Evolutionary conservation across 2,113 vertebrate species (phyloP).

Genomic region (Tupaia tana): DNA sequence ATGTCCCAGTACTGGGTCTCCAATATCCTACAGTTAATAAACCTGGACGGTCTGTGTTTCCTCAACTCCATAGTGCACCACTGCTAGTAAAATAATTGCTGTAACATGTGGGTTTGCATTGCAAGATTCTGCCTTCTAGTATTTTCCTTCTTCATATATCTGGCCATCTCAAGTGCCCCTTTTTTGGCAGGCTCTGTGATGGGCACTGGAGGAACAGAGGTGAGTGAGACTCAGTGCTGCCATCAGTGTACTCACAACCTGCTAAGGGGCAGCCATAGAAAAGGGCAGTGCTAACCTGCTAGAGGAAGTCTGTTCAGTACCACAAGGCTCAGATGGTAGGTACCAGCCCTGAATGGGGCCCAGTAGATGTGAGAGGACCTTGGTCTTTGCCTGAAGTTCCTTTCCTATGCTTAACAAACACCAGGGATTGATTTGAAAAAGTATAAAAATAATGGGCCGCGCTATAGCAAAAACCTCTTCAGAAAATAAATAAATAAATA

Average conservation of each 20-base stretch:
- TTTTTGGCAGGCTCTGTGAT: not conserved
- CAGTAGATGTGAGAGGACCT: not conserved
- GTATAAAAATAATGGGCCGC: not conserved
- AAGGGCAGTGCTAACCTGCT: not conserved
- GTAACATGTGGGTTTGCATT: not conserved
- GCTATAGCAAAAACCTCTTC: no score
- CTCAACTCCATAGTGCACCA: not conserved
- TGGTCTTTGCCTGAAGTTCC: not conserved
- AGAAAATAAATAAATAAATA: no score
- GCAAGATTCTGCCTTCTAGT: not conserved
- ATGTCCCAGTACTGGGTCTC: not conserved
- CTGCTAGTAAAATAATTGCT: not conserved
- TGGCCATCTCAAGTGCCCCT: accelerated
- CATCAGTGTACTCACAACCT: not conserved
- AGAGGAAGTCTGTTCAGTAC: not conserved
- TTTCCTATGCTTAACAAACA: not conserved
- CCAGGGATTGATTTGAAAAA: not conserved
- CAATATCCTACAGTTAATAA: accelerated
- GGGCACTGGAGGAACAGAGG: not conserved
- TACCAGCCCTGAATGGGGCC: not conserved
- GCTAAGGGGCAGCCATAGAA: accelerated
- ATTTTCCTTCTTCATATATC: not conserved
- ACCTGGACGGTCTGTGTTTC: accelerated
- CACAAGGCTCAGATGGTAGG: not conserved
- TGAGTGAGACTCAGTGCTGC: accelerated